Percentiles rank a stretch among this genome's conserved stretches.
Conservation (phyloP, 2,113 vertebrate genomes). For the Sapajus apella region DNA sequence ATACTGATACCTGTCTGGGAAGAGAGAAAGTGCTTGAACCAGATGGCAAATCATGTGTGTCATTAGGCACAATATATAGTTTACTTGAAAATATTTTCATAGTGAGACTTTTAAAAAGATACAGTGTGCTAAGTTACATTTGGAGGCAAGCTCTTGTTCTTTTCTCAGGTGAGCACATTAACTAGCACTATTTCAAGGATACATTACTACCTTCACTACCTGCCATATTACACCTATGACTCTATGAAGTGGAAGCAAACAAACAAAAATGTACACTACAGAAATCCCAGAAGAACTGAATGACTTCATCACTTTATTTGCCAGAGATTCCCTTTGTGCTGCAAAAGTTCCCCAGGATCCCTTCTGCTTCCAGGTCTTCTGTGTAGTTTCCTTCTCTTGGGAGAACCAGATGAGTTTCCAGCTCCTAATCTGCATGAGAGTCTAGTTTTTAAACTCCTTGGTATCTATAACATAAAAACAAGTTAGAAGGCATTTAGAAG, state of each 20-base stretch:
- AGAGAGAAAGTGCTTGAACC: not conserved
- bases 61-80: not conserved
- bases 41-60: not conserved
- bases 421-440: not conserved
- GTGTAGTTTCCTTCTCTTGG: not conserved
- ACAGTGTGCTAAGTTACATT: not conserved
- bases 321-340: not conserved
- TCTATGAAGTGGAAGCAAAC: not conserved
- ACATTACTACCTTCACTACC: not conserved
- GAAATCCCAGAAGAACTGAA: not conserved
- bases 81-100: not conserved
- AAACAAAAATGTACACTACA: not conserved
- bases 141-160: not conserved
- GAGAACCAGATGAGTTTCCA: not conserved
- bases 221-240: no score
- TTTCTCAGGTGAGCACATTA: not conserved
- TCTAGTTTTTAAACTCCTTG: not conserved
- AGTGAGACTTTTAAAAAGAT: not conserved
- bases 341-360: not conserved
- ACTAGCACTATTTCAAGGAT: not conserved
- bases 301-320: not conserved
- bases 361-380: not conserved
- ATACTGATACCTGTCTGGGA: not conserved
- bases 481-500: not conserved
- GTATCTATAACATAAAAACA: not conserved